Base-by-base conservation (phyloP, 2,888 invertebrate genomes). In the Nemoura dubitans region DNA sequence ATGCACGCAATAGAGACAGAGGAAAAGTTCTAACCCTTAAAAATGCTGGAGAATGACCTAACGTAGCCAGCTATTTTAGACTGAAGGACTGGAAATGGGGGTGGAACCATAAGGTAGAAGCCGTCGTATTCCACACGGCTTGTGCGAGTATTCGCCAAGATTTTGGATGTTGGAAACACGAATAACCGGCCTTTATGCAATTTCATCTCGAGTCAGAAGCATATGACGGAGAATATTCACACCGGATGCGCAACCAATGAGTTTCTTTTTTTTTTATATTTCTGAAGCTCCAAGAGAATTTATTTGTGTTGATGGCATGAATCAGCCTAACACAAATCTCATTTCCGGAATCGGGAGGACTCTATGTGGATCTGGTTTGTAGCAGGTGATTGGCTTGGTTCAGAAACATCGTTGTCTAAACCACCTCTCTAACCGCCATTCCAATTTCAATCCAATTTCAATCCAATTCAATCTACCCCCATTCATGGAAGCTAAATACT, bases 391-490 rank as follows among this genome's bases (percentile, higher is more conserved):
- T 59, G 59, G 59, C 59, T 59, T 59, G 59, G 59, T 21, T 59
- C 59, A 21, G 59, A 21, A 1, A 59, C 21, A 36, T 36, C 36
- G 36, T 36, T 36, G 36, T 10, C 36, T 36, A 36, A 36, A 36
- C 36, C 3, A 36, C 36, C 36, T 36, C 16, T 59, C 59, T 10
- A 59, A 59, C 59, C 59, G 21, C 21, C 16, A 59, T 16, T 59
- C 59, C 59, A 59, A 59, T 59, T 59, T 59, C 59, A 59, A 59
- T 59, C 59, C 59, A 59, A 59, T 59, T 59, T 7, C 59, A 59
- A 59, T 59, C 59, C 59, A 59, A 59, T 59, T 59, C 59, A 59
- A 59, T 59, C 59, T 21, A 21, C 59, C 59, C 59, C 14, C 59
- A 59, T 59, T 59, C 59, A 59, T 59, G 10, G 59, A 59, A 21